These are phyloP conservation scores for Atractosteus spatula DNA, from an alignment of 2,113 vertebrate genomes.

Conservation along the genomic window DNA sequence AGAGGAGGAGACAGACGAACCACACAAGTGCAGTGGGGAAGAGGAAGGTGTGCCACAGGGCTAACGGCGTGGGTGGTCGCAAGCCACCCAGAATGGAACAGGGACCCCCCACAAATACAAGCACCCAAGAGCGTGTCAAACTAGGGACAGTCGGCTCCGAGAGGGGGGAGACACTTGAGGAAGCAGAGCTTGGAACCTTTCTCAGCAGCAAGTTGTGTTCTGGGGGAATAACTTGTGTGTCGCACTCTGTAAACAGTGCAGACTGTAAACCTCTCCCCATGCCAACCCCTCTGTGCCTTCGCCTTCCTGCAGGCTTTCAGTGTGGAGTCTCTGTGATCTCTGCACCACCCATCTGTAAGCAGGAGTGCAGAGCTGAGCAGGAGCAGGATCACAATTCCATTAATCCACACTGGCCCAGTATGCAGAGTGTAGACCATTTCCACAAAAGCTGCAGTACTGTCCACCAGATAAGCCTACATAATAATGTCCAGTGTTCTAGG, in stretches of 20 bases:
- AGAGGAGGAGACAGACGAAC: conserved; percentile 16
- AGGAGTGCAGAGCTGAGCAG: neutral
- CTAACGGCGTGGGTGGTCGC: neutral
- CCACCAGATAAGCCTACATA: neutral
- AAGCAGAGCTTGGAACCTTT: neutral
- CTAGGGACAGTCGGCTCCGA: neutral
- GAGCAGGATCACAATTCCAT: neutral
- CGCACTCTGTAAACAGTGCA: neutral
- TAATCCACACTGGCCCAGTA: neutral
- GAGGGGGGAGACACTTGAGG: neutral
- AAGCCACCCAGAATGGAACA: neutral
- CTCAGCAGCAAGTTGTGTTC: neutral
- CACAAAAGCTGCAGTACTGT: neutral
- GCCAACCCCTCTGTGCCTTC: neutral
- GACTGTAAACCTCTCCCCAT: neutral
- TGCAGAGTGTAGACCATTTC: neutral
- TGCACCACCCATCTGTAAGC: neutral
- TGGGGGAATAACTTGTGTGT: neutral
- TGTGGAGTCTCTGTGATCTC: neutral
- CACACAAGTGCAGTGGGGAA: neutral
- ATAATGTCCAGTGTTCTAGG: neutral
- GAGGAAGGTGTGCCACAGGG: neutral
- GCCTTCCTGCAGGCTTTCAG: neutral
- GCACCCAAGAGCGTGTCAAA: neutral
- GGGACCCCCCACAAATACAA: neutral